Base-by-base conservation (phyloP, 2,888 invertebrate genomes). In the Acrobasis suavella region DNA sequence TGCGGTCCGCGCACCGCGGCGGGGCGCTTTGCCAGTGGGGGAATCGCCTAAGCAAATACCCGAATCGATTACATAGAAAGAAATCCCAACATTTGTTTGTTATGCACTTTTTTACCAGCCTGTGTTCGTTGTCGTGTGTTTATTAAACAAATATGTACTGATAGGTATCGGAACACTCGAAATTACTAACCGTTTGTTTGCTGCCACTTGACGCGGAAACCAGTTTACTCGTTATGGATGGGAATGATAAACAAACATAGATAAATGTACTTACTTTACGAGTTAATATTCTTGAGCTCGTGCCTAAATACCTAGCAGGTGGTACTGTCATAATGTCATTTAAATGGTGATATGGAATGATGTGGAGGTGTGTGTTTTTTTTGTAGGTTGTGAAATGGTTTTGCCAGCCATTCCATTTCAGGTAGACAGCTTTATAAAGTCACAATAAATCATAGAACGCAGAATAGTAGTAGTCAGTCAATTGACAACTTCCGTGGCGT, bases 161-260 rank as follows among this genome's bases (percentile, higher is more conserved):
- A 38, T 37, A 54, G 37, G 16, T 17, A 22, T 42, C 46, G 14
- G 42, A 56, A 56, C 42, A 56, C 56, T 56, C 22, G 17, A 56
- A 42, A 42, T 42, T 56, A 56, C 42, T 56, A 42, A 39, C 56
- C 56, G 56, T 56, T 12, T 42, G 56, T 42, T 42, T 42, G 42
- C 39, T 8, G 15, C 56, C 22, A 42, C 42, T 42, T 56, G 56
- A 56, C 39, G 55, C 42, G 22, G 42, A 56, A 56, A 56, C 56
- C 42, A 17, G 56, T 56, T 56, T 22, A 17, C 3, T 5, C 55
- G 56, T 12, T 22, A 22, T 17, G 22, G 56, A 42, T 15, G 42
- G 42, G 38, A 17, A 14, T 46, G 46, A 42, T 10, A 42, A 32
- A 5, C 56, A 17, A 55, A 55, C 38, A 55, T 6, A 56, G 14